A percentile compares a stretch with the other conserved stretches of the same genome.
Evolutionary conservation across 2,113 vertebrate genomes (phyloP).

Genomic region (Microtus pennsylvanicus): DNA sequence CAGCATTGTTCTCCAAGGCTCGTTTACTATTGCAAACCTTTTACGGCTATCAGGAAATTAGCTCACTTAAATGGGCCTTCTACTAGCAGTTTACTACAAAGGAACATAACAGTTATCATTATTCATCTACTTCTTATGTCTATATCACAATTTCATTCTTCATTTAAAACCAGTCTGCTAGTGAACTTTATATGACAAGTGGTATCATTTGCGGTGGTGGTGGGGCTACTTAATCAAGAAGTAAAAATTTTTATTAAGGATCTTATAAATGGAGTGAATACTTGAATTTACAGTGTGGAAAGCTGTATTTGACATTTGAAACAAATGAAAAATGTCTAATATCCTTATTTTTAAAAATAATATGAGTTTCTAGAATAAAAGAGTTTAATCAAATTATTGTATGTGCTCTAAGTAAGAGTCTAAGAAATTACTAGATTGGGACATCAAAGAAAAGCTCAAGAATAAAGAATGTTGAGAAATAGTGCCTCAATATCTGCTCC

Average conservation of each 20-base stretch:
- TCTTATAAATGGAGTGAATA: not conserved
- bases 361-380: not conserved
- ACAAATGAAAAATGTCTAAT: not conserved
- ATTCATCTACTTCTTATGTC: conserved; percentile 47
- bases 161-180: conserved; percentile 76
- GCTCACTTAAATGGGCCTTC: conserved; percentile 28
- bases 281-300: not conserved
- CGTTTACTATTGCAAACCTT: conserved; percentile 57
- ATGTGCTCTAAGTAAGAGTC: not conserved
- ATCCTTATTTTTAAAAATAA: not conserved
- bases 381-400: not conserved
- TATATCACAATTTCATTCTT: conserved; percentile 49
- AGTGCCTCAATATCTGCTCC: not conserved
- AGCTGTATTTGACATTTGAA: not conserved
- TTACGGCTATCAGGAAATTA: conserved; percentile 74
- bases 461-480: not conserved
- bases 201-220: conserved; percentile 19
- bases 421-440: not conserved
- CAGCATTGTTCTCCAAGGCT: conserved; percentile 11
- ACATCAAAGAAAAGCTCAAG: not conserved
- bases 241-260: not conserved
- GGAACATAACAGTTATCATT: not conserved
- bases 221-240: conserved; percentile 55
- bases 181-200: not conserved
- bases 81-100: conserved; percentile 23